Evolutionary conservation across 2,888 invertebrate species (phyloP), one percentile per base, ranked within the genome.

Genomic region (Rhabditoides inermis): DNA sequence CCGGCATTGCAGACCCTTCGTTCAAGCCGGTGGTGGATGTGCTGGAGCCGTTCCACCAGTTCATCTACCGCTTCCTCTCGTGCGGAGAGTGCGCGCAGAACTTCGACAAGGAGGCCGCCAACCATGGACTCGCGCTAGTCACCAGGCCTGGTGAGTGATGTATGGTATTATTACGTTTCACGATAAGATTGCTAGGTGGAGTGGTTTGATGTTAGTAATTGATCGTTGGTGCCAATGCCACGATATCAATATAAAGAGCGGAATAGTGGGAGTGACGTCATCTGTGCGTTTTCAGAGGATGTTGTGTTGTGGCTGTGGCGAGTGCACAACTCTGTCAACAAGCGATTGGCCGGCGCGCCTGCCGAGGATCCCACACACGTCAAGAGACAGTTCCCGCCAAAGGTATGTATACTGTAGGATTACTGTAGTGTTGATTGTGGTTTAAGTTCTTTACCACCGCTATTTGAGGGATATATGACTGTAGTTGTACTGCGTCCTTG

Each of bases 281-380:
- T n/a, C n/a, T n/a, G n/a, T n/a, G n/a, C 40, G 26, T 18, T 83
- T 48, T 83, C 84, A 65, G 84, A 87, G 52, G 86, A 88, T 56
- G 84, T 79, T 22, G 84, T 92, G 1, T 78, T 92, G 37, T 95
- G 92, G 91, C 79, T 95, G 25, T 95, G 94, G 94, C 82, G 83
- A 69, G 87, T 88, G 0, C 94, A 95, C 77, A 95, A 95, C 77
- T 75, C 85, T 78, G 94, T 90, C 0, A 98, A 98, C 77, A 80
- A 85, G 61, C 83, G 94, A 63, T 80, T 98, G 26, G 83, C 87
- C 23, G 88, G 88, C 0, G 90, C 77, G n/a, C 69, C 68, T 2
- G 88, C 90, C 1, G 92, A 94, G 78, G 95, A 98, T 80, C 90
- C 92, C 0, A 78, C 82, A 49, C 85, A 85, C 78, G 90, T 88